Percentiles rank a stretch among this genome's conserved stretches.
Evolutionary conservation across 2,113 vertebrate species (phyloP).

Genomic region (Pseudorasbora parva): DNA sequence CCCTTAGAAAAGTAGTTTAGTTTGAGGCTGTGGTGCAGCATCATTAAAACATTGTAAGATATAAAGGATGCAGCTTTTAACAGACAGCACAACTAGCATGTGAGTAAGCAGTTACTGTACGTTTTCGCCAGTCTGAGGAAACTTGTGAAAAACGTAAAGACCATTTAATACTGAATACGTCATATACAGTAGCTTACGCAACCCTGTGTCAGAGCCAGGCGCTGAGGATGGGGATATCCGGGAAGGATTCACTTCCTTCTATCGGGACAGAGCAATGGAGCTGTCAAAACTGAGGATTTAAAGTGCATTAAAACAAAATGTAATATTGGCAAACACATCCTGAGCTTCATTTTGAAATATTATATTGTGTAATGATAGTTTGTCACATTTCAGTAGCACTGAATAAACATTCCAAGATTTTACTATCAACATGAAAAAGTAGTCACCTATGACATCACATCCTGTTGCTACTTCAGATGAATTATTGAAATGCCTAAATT

Average conservation of each 20-base stretch:
- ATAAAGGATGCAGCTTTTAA: neutral
- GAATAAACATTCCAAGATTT: neutral
- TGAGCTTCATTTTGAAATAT: neutral
- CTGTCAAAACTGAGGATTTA: constrained; percentile 4
- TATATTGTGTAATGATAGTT: neutral
- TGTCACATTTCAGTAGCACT: neutral
- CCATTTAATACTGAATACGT: constrained; percentile 26
- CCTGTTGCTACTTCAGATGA: neutral
- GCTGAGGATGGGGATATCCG: neutral
- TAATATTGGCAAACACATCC: neutral
- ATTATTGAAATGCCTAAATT: neutral
- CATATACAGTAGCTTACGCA: neutral
- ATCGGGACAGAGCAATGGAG: neutral
- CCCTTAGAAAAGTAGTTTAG: constrained; percentile 24
- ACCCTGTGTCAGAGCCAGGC: neutral
- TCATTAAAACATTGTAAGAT: constrained; percentile 5
- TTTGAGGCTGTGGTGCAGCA: neutral
- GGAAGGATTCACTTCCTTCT: neutral
- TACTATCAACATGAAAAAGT: neutral
- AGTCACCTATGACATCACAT: neutral
- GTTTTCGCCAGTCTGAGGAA: neutral
- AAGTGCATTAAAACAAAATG: neutral
- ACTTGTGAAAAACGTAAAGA: neutral
- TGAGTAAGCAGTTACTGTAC: neutral
- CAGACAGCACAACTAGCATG: neutral